Evolutionary conservation across 2,797 vertebrate species (phyloP).

Genomic region (Eremophila alpestris): DNA sequence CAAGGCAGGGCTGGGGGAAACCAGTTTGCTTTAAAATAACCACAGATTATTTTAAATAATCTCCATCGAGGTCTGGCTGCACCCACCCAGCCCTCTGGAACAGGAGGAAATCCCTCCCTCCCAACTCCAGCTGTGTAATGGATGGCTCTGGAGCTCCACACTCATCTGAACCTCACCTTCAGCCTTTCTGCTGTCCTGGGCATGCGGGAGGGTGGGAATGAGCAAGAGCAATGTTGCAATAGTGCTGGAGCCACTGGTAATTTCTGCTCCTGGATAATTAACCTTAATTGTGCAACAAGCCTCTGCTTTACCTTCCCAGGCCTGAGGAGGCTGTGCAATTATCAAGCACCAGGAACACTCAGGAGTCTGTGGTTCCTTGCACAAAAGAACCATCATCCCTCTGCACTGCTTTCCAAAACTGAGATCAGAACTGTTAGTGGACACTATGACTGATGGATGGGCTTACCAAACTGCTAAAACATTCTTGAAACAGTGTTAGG

Average conservation of each 20-base stretch:
- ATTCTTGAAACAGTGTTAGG: not conserved
- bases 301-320: constrained; percentile 44
- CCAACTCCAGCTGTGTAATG: rapidly evolving
- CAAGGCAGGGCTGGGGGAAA: rapidly evolving
- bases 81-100: not conserved
- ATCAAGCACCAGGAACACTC: not conserved
- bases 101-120: not conserved
- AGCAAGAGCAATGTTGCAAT: not conserved
- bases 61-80: not conserved
- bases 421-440: not conserved
- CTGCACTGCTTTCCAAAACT: not conserved
- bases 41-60: not conserved
- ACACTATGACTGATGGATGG: rapidly evolving
- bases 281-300: constrained; percentile 44
- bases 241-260: not conserved
- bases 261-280: constrained; percentile 47
- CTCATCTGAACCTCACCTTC: not conserved
- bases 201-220: not conserved
- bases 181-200: not conserved
- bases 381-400: not conserved
- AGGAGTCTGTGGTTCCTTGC: not conserved
- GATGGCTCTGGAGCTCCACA: rapidly evolving
- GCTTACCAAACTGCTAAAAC: not conserved
- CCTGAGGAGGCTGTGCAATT: constrained; percentile 5
- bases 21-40: not conserved